These are phyloP conservation scores for Cynoglossus semilaevis DNA, from an alignment of 2,113 vertebrate genomes.

Conservation along the genomic window DNA sequence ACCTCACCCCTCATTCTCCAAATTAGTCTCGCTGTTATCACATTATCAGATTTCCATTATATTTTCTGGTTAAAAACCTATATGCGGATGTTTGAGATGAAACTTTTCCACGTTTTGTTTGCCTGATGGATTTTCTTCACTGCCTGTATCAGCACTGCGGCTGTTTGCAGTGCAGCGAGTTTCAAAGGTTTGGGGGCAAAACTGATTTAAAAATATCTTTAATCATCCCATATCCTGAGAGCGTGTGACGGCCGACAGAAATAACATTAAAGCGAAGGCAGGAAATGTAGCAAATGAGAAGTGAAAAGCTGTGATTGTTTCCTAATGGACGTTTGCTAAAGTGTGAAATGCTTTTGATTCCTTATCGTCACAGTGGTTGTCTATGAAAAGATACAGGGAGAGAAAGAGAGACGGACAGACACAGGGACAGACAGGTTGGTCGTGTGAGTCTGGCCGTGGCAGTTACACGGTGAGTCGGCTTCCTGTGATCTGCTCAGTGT, in stretches of 20 bases:
- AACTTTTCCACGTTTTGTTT: neutral
- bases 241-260: slow-evolving; percentile 32
- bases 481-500: slow-evolving; percentile 54
- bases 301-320: slow-evolving; percentile 30
- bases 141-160: neutral
- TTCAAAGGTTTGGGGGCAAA: slow-evolving; percentile 14
- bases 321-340: slow-evolving; percentile 36
- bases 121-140: neutral
- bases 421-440: slow-evolving; percentile 1
- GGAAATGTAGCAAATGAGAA: slow-evolving; percentile 9
- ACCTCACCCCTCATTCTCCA: neutral
- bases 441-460: neutral
- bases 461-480: slow-evolving; percentile 35
- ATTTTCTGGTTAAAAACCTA: neutral
- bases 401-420: too few relatives aligned
- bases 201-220: slow-evolving; percentile 44
- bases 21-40: slow-evolving; percentile 17
- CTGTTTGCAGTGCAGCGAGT: slow-evolving; percentile 18
- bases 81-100: too few relatives aligned
- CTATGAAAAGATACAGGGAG: slow-evolving; percentile 17
- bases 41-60: slow-evolving; percentile 11
- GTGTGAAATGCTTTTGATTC: slow-evolving; percentile 38
- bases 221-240: slow-evolving; percentile 15
- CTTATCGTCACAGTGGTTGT: slow-evolving; percentile 11
- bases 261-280: slow-evolving; percentile 22